A percentile compares a stretch with the other conserved stretches of the same genome.
Evolutionary conservation across 2,113 vertebrate genomes (phyloP).

Genomic region (Hylia prasina): DNA sequence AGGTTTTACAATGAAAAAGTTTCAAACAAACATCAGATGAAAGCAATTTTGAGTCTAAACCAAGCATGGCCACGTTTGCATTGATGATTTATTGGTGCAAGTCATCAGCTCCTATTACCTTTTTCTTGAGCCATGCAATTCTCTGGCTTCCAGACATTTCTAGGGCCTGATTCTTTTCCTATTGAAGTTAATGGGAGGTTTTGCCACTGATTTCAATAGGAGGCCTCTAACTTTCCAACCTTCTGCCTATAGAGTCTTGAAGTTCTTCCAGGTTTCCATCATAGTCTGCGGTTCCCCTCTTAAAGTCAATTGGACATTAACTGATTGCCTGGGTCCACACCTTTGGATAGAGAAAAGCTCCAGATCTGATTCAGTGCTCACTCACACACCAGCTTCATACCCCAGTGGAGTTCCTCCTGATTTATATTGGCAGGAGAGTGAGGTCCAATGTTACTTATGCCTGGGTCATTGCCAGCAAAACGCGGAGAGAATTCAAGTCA

Average conservation of each 20-base stretch:
- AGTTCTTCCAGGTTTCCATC: slow-evolving; percentile 56
- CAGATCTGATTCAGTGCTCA: slow-evolving; percentile 27
- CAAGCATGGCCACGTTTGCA: not conserved
- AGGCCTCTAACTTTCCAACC: slow-evolving; percentile 29
- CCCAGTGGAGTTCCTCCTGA: not conserved
- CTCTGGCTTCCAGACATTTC: slow-evolving; percentile 1
- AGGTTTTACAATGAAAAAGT: not conserved
- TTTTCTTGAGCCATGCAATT: slow-evolving; percentile 13
- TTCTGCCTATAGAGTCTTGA: slow-evolving; percentile 30
- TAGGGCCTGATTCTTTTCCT: slow-evolving; percentile 2
- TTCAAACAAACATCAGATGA: slow-evolving; percentile 46
- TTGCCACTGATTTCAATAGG: slow-evolving; percentile 26
- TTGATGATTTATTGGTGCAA: slow-evolving; percentile 51
- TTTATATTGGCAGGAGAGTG: slow-evolving; percentile 36
- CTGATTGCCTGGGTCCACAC: slow-evolving; percentile 21
- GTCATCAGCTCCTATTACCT: slow-evolving; percentile 40
- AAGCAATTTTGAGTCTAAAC: slow-evolving; percentile 36
- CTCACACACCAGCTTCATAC: slow-evolving; percentile 9
- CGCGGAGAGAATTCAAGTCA: not conserved
- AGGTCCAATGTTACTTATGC: slow-evolving; percentile 24
- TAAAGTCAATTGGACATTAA: slow-evolving; percentile 37
- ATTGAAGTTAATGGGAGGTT: slow-evolving; percentile 9
- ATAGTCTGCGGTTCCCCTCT: slow-evolving; percentile 20
- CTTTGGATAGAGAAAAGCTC: slow-evolving; percentile 33
- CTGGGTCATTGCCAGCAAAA: slow-evolving; percentile 25